Evolutionary conservation across 2,797 vertebrate genomes (phyloP).

Genomic region (Acrocephalus scirpaceus): DNA sequence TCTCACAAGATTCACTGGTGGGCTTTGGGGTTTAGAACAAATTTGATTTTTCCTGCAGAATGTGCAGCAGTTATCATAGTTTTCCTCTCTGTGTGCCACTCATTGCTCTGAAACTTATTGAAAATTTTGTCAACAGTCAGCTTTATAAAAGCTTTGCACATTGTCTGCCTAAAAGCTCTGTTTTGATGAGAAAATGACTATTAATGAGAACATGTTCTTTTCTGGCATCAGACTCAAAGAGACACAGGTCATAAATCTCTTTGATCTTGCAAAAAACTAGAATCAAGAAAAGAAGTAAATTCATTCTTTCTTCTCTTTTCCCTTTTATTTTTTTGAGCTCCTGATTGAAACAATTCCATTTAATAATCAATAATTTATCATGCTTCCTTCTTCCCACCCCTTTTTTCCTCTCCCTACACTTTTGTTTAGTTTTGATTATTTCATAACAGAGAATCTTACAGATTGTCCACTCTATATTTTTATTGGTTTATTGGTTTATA

Average conservation of each 20-base stretch:
- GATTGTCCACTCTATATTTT: background rate
- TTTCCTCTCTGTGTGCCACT: background rate
- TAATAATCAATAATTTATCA: conserved; percentile 75
- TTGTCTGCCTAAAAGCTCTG: conserved; percentile 74
- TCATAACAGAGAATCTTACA: conserved; percentile 26
- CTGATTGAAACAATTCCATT: conserved; percentile 76
- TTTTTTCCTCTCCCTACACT: background rate
- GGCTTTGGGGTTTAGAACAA: background rate
- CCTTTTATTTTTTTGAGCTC: background rate
- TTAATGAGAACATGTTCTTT: conserved; percentile 78
- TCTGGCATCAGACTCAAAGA: conserved; percentile 71
- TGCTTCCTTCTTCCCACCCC: background rate
- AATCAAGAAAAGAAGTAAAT: conserved; percentile 67
- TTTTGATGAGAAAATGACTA: conserved; percentile 79
- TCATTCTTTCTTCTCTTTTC: background rate
- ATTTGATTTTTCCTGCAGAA: background rate
- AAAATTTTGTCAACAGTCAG: conserved; percentile 66
- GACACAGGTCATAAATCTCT: conserved; percentile 80
- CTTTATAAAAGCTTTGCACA: conserved; percentile 61
- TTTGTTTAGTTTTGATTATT: conserved; percentile 51
- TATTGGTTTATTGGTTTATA: background rate
- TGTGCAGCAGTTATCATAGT: background rate
- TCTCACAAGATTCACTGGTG: background rate
- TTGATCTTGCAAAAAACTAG: conserved; percentile 71
- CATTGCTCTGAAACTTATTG: conserved; percentile 48